A percentile compares a stretch with the other conserved stretches of the same genome.
Evolutionary conservation across 2,888 invertebrate species (phyloP).

Genomic region (Himalopsyche anomala): DNA sequence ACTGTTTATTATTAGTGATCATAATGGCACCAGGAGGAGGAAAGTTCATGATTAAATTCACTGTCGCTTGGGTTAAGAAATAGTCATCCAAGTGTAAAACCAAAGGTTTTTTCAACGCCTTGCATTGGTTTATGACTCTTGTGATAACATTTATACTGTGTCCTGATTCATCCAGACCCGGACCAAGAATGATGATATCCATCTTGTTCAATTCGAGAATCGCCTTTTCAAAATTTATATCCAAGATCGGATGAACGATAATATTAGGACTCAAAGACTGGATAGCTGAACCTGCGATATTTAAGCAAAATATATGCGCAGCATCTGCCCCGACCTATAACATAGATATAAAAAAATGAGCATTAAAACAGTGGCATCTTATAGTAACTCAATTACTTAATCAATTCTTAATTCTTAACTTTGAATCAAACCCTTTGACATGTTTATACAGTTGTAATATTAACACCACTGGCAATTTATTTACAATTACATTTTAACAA

Average conservation of each 20-base stretch:
- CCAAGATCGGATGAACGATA: slow-evolving; percentile 94
- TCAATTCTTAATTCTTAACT: no score
- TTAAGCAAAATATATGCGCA: slow-evolving; percentile 92
- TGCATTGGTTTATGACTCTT: slow-evolving; percentile 80
- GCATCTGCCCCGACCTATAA: slow-evolving; percentile 89
- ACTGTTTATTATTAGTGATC: slow-evolving; percentile 95
- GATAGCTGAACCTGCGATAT: slow-evolving; percentile 90
- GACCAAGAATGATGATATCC: slow-evolving; percentile 55
- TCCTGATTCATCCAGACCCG: slow-evolving; percentile 75
- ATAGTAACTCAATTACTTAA: no score
- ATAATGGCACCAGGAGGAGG: slow-evolving; percentile 82
- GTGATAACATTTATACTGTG: slow-evolving; percentile 79
- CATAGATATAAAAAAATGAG: background rate
- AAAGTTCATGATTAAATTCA: slow-evolving; percentile 81
- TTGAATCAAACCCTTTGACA: no score
- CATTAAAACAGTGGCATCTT: no score
- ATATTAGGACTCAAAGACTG: slow-evolving; percentile 98
- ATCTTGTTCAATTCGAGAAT: slow-evolving; percentile 7
- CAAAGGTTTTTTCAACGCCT: slow-evolving; percentile 81
- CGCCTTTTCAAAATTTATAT: background rate
- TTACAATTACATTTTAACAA: no score
- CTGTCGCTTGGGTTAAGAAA: slow-evolving; percentile 82
- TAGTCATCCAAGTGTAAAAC: slow-evolving; percentile 69
- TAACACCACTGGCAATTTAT: no score
- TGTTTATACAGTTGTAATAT: no score